Conservation (phyloP, 2,888 invertebrate genomes). For the Lepas anatifera region DNA sequence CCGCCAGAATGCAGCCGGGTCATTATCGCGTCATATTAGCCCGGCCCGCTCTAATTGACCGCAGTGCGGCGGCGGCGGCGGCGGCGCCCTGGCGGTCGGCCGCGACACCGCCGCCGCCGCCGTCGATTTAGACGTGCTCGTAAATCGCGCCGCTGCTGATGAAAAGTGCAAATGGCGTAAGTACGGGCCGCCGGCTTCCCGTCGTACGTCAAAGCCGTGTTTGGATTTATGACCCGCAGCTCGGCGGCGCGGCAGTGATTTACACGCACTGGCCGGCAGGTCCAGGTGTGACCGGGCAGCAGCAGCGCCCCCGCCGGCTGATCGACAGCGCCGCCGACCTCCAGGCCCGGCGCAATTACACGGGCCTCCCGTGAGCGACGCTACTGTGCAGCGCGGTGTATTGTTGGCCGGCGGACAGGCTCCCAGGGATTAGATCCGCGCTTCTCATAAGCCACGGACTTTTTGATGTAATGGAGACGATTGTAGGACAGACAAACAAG, state of each 20-base stretch:
- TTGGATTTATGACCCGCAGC: constrained; percentile 10
- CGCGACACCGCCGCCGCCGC: not conserved
- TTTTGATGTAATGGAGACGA: too few relatives aligned
- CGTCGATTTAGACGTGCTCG: constrained; percentile 46
- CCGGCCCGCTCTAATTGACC: not conserved
- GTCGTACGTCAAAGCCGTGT: constrained; percentile 4
- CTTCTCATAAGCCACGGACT: too few relatives aligned
- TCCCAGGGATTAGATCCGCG: too few relatives aligned
- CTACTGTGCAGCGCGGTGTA: too few relatives aligned
- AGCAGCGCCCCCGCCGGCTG: too few relatives aligned
- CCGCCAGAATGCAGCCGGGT: not conserved
- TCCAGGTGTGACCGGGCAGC: too few relatives aligned
- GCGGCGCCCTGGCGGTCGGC: not conserved
- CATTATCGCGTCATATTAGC: not conserved
- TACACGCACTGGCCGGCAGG: too few relatives aligned
- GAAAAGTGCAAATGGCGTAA: not conserved
- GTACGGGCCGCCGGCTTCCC: not conserved
- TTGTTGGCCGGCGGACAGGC: too few relatives aligned
- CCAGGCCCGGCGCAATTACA: too few relatives aligned
- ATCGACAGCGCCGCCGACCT: too few relatives aligned
- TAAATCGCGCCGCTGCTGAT: not conserved
- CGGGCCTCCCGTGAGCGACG: too few relatives aligned
- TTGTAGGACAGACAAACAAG: too few relatives aligned
- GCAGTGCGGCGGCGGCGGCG: not conserved
- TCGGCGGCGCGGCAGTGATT: not conserved